Conservation (phyloP, 2,888 invertebrate species). For the Aradus depressus region DNA sequence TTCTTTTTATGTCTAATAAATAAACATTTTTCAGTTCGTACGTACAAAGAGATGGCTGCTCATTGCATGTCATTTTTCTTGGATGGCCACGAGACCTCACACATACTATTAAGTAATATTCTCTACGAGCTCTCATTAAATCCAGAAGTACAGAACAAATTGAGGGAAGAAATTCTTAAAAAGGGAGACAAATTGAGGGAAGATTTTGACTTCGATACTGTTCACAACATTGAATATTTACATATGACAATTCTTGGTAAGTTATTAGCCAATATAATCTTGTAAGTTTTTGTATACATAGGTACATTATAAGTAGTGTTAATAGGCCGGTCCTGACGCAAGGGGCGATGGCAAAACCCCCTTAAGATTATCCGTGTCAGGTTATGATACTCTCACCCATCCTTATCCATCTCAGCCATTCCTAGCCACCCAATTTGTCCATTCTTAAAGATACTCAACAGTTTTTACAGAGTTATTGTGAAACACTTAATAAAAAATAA, state of each 20-base stretch:
- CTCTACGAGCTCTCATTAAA: constrained; percentile 18
- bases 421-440: too few species aligned
- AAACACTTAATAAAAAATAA: too few species aligned
- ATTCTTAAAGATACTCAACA: too few species aligned
- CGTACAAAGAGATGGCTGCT: constrained; percentile 19
- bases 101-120: constrained; percentile 14
- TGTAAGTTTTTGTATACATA: background rate
- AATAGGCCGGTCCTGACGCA: background rate
- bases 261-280: background rate
- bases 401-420: too few species aligned
- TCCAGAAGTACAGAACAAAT: constrained; percentile 5
- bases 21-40: constrained; percentile 6
- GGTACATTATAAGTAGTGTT: background rate
- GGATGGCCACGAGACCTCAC: constrained; percentile 21
- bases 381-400: too few species aligned
- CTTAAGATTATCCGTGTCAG: background rate
- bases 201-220: constrained; percentile 14
- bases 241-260: constrained; percentile 18
- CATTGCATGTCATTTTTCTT: constrained; percentile 24
- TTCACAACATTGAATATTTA: constrained; percentile 11
- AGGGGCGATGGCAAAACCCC: background rate
- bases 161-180: constrained; percentile 12
- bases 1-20: too few species aligned
- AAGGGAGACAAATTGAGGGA: background rate
- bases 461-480: too few species aligned